phyloP scores from a whole-genome alignment of 2,888 invertebrate genomes.

The Drosophila bunnanda region DNA sequence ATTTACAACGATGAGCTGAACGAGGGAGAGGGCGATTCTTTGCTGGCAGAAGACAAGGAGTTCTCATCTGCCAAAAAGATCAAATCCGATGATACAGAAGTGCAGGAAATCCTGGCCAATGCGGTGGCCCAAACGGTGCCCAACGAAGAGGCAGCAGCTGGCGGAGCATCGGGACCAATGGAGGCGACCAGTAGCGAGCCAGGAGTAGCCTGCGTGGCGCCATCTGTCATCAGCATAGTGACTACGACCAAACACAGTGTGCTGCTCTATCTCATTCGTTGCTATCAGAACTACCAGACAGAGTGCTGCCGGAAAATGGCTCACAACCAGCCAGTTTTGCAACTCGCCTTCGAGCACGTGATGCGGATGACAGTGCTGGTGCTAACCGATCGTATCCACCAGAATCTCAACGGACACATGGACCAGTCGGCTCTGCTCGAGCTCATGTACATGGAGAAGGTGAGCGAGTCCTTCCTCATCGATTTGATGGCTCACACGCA shows the following conservation, averaged over 20 bases:
- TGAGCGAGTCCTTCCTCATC: slow-evolving; percentile 88
- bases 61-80: slow-evolving; percentile 85
- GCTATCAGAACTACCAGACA: slow-evolving; percentile 77
- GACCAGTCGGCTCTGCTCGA: slow-evolving; percentile 86
- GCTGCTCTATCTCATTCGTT: slow-evolving; percentile 80
- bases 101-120: slow-evolving; percentile 83
- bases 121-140: slow-evolving; percentile 50
- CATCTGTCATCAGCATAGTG: slow-evolving; percentile 52
- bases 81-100: slow-evolving; percentile 85
- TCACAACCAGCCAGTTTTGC: slow-evolving; percentile 42
- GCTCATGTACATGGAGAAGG: slow-evolving; percentile 86
- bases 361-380: slow-evolving; percentile 77
- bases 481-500: slow-evolving; percentile 86
- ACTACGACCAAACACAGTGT: slow-evolving; percentile 79
- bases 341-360: slow-evolving; percentile 61
- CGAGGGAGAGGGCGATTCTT: slow-evolving; percentile 41
- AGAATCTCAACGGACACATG: slow-evolving; percentile 73
- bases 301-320: slow-evolving; percentile 33
- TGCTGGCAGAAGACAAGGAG: slow-evolving; percentile 58
- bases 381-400: slow-evolving; percentile 80
- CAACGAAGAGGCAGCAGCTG: slow-evolving; percentile 49
- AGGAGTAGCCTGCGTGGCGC: slow-evolving; percentile 42
- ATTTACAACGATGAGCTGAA: slow-evolving; percentile 83
- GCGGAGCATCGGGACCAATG: slow-evolving; percentile 46
- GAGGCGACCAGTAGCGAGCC: slow-evolving; percentile 50